Conservation (phyloP, 2,888 invertebrate species). For the Dryomyza anilis region DNA sequence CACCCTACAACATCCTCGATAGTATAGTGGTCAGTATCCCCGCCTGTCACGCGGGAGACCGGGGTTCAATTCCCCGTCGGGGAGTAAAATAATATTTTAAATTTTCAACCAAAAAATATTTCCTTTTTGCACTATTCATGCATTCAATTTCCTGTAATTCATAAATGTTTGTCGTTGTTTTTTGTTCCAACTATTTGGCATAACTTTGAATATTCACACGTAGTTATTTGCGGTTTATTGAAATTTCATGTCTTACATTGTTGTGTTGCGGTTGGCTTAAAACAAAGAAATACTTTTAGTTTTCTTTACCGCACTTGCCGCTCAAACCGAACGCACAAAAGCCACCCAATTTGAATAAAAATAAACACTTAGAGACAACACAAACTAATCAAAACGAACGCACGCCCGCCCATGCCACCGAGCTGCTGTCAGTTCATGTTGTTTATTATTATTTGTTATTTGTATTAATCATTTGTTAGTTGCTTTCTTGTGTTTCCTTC, state of each 20-base stretch:
- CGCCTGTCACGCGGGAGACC: constrained; percentile 60
- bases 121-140: background rate
- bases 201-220: background rate
- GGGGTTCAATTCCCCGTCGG: constrained; percentile 59
- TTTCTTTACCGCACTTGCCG: too few species aligned
- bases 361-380: background rate
- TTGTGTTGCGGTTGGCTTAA: too few species aligned
- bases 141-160: too few species aligned
- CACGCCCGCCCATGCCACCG: too few species aligned
- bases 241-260: background rate
- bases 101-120: background rate
- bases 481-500: background rate
- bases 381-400: too few species aligned
- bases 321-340: background rate
- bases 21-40: constrained; percentile 60
- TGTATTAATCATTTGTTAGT: too few species aligned
- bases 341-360: background rate
- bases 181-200: background rate
- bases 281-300: too few species aligned
- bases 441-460: too few species aligned
- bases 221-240: background rate
- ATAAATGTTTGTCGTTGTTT: too few species aligned
- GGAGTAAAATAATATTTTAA: constrained; percentile 36
- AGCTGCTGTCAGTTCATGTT: background rate
- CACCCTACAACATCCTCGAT: constrained; percentile 45